These are phyloP conservation scores for Zaprionus tsacasi DNA, from an alignment of 1,140 invertebrate genomes.

Conservation along the genomic window DNA sequence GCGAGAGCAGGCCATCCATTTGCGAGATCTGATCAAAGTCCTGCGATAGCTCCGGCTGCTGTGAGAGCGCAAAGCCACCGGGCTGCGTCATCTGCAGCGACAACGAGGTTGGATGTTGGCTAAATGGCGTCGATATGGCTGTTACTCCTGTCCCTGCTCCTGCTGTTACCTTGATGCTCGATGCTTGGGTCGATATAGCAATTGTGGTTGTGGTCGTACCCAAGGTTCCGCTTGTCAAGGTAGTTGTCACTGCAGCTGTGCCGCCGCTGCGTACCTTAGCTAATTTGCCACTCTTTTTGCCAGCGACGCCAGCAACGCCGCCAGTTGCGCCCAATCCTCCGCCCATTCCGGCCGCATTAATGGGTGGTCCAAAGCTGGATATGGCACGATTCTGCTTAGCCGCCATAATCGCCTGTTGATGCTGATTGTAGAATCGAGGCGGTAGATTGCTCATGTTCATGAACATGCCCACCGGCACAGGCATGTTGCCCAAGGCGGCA, in stretches of 20 bases:
- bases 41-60: conserved; percentile 93
- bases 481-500: conserved; percentile 90
- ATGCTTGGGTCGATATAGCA: not conserved
- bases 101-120: conserved; percentile 86
- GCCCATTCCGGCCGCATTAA: conserved; percentile 27
- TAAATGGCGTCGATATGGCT: conserved; percentile 68
- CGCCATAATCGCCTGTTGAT: conserved; percentile 86
- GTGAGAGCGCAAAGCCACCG: conserved; percentile 88
- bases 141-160: not conserved
- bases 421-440: conserved; percentile 94
- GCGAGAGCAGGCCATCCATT: conserved; percentile 96
- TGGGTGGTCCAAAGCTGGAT: conserved; percentile 20
- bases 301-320: conserved; percentile 12
- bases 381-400: conserved; percentile 71
- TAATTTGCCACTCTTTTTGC: conserved; percentile 43
- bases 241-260: not conserved
- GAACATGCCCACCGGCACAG: conserved; percentile 97
- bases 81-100: conserved; percentile 89
- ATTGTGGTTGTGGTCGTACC: conserved; percentile 3
- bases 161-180: not conserved
- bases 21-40: conserved; percentile 97
- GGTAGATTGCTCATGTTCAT: conserved; percentile 96
- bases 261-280: conserved; percentile 9
- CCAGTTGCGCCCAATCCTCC: conserved; percentile 43
- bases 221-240: not conserved